phyloP scores from a whole-genome alignment of 2,113 vertebrate genomes.

The Hemiscyllium ocellatum region DNA sequence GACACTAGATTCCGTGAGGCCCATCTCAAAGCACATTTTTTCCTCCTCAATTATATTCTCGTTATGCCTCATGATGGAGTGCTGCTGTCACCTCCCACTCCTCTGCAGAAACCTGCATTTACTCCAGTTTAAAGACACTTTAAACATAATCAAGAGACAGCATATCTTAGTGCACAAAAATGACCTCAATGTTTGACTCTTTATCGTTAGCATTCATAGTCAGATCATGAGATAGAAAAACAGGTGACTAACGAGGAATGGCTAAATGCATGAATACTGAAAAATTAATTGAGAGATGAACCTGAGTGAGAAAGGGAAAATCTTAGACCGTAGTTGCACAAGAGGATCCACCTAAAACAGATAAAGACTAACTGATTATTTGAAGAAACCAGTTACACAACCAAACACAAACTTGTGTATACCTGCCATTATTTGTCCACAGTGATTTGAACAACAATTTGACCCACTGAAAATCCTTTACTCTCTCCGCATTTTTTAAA shows the following conservation, averaged over 20 bases:
- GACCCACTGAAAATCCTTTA: neutral
- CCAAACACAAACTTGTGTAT: neutral
- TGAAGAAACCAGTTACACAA: neutral
- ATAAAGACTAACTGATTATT: neutral
- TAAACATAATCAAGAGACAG: neutral
- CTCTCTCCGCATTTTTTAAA: neutral
- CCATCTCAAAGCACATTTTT: neutral
- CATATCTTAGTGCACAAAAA: neutral
- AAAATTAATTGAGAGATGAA: neutral
- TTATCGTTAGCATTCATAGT: neutral
- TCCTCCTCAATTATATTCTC: neutral
- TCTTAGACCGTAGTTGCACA: neutral
- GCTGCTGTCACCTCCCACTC: neutral
- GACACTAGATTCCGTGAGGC: neutral
- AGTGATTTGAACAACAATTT: neutral
- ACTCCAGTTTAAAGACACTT: neutral
- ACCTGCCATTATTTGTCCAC: neutral
- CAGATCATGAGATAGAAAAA: neutral
- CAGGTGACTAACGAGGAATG: neutral
- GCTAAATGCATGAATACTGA: neutral
- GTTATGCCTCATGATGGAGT: neutral
- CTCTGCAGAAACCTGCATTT: neutral
- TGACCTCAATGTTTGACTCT: neutral
- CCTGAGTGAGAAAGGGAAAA: neutral
- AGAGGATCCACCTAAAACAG: neutral